Base-by-base conservation (phyloP, 1,140 invertebrate species). In the Anthonomus grandis region DNA sequence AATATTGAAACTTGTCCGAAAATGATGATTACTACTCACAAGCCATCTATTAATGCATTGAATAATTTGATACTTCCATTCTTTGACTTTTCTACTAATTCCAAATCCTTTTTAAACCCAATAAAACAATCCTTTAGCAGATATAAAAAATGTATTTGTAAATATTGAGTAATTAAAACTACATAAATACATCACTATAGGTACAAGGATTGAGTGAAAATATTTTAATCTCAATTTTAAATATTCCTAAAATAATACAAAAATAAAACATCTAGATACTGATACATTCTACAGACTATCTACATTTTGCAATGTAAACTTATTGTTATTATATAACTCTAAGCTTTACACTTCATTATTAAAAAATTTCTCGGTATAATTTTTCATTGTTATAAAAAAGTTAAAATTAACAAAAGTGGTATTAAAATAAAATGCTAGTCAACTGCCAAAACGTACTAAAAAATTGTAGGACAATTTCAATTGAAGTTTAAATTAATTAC, bases 71-170 rank as follows among this genome's bases (percentile, higher is more conserved):
- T n/a, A n/a, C n/a, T n/a, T n/a, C n/a, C n/a, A n/a, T n/a, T n/a
- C n/a, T n/a, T n/a, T n/a, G n/a, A n/a, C n/a, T n/a, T n/a, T n/a
- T n/a, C n/a, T n/a, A n/a, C n/a, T n/a, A n/a, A n/a, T n/a, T n/a
- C n/a, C n/a, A n/a, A n/a, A n/a, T n/a, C n/a, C n/a, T n/a, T n/a
- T n/a, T n/a, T n/a, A n/a, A n/a, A n/a, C n/a, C n/a, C n/a, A n/a
- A n/a, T n/a, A n/a, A n/a, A n/a, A n/a, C n/a, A n/a, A n/a, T n/a
- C n/a, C n/a, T n/a, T n/a, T n/a, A n/a, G n/a, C 23, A 50, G 24
- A 21, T 50, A 36, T 50, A 50, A 38, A 50, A 48, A 50, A 50
- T 50, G 22, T 50, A 50, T 50, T 50, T 38, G 48, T 50, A 37
- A 50, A 50, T 50, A 50, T 50, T 38, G 48, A 25, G n/a, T 50